These are phyloP conservation scores for Globicephala melas DNA, from an alignment of 2,113 vertebrate genomes.

Conservation along the genomic window DNA sequence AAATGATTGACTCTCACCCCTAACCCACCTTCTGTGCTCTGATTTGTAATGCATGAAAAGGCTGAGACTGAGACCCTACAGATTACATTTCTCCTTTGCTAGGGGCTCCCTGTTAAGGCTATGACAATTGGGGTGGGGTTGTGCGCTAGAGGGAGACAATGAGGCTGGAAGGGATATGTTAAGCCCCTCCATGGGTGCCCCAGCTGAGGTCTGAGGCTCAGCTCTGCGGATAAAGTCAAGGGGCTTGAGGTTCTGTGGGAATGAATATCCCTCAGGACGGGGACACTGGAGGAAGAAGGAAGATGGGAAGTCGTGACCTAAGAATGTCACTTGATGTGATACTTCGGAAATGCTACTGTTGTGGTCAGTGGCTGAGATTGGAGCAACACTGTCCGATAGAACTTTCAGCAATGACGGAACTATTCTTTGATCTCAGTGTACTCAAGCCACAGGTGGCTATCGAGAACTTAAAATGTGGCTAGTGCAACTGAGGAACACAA, in stretches of 20 bases:
- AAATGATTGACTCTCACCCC: neutral
- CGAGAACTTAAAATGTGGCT: neutral
- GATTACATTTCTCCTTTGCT: neutral
- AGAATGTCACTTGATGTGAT: neutral
- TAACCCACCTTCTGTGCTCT: neutral
- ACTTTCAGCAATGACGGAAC: neutral
- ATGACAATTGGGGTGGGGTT: neutral
- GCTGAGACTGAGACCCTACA: neutral
- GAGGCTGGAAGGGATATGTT: neutral
- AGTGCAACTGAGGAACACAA: neutral
- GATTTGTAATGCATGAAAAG: neutral
- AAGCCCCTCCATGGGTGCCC: neutral
- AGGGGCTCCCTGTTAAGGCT: too few relatives aligned
- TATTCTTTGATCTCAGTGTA: neutral
- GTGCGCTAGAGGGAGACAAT: neutral
- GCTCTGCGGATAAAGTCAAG: neutral
- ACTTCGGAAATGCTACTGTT: neutral
- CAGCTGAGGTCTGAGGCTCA: neutral
- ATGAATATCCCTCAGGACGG: neutral
- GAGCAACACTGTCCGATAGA: accelerated
- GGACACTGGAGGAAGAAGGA: neutral
- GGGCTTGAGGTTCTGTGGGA: neutral
- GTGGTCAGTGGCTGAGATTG: neutral
- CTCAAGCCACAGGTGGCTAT: neutral
- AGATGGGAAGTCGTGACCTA: neutral